A percentile compares a stretch with the other conserved stretches of the same genome.
Conservation (phyloP, 2,888 invertebrate genomes). For the Myopa tessellatipennis region DNA sequence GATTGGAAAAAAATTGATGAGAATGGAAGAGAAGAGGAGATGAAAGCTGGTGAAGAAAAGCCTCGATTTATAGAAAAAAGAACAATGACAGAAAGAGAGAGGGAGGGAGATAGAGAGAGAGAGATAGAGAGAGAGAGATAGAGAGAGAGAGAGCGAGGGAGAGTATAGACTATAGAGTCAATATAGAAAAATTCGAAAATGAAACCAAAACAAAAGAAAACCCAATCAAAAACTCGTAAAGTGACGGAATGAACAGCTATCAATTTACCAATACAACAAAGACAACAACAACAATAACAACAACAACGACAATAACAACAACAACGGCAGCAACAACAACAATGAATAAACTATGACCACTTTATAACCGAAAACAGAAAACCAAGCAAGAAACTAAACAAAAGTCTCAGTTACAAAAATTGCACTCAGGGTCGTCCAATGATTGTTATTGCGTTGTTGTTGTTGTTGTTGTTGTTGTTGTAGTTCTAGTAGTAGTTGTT, state of each 20-base stretch:
- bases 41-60: background rate
- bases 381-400: slow-evolving; percentile 1
- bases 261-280: slow-evolving; percentile 31
- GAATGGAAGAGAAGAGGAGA: background rate
- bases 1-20: background rate
- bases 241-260: slow-evolving; percentile 15
- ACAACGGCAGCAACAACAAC: slow-evolving; percentile 10
- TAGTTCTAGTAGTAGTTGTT: slow-evolving; percentile 5
- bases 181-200: background rate
- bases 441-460: background rate
- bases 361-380: slow-evolving; percentile 6
- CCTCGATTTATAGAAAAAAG: background rate
- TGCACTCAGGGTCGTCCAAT: slow-evolving; percentile 15
- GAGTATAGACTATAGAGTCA: too few relatives aligned
- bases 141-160: background rate
- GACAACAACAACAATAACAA: slow-evolving; percentile 11
- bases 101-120: background rate
- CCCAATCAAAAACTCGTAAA: background rate
- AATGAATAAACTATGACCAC: background rate
- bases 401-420: slow-evolving; percentile 24
- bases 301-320: background rate
- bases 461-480: background rate
- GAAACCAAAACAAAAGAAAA: background rate
- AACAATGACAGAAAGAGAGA: background rate
- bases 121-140: background rate